These are phyloP conservation scores for Gallinago paraguaiae DNA, from an alignment of 2,113 vertebrate species.

Conservation along the genomic window DNA sequence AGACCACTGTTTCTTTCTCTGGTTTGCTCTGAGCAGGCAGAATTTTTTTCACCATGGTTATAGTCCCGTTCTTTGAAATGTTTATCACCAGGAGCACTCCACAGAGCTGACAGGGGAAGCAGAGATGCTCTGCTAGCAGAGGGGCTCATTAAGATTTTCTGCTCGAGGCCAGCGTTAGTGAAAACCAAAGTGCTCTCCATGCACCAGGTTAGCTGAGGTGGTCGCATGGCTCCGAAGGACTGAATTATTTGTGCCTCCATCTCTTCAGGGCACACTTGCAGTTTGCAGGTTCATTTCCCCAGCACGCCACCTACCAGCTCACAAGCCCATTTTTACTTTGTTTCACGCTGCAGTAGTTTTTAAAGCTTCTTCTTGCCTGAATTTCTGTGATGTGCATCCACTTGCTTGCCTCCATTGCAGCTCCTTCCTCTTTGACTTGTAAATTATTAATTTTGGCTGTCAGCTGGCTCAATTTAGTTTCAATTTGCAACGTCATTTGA, in stretches of 20 bases:
- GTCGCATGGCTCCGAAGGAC: neutral
- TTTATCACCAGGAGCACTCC: neutral
- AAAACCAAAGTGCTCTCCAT: neutral
- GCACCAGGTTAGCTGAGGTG: neutral
- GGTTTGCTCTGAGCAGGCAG: neutral
- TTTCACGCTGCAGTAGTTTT: neutral
- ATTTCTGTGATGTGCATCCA: neutral
- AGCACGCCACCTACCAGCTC: neutral
- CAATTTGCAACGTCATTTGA: neutral
- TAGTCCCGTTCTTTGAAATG: neutral
- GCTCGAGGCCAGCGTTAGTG: neutral
- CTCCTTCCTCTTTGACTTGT: neutral
- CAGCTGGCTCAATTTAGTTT: neutral
- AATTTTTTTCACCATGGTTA: neutral
- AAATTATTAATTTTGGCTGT: neutral
- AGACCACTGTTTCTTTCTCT: neutral
- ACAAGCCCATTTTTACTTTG: neutral
- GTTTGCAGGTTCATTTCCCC: neutral
- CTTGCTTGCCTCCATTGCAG: neutral
- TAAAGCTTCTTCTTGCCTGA: neutral
- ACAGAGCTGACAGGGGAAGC: neutral
- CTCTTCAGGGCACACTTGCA: neutral
- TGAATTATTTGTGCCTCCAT: neutral
- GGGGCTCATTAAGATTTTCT: neutral
- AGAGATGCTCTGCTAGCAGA: neutral